phyloP scores from a whole-genome alignment of 2,113 vertebrate genomes.

The Mustelus asterias region DNA sequence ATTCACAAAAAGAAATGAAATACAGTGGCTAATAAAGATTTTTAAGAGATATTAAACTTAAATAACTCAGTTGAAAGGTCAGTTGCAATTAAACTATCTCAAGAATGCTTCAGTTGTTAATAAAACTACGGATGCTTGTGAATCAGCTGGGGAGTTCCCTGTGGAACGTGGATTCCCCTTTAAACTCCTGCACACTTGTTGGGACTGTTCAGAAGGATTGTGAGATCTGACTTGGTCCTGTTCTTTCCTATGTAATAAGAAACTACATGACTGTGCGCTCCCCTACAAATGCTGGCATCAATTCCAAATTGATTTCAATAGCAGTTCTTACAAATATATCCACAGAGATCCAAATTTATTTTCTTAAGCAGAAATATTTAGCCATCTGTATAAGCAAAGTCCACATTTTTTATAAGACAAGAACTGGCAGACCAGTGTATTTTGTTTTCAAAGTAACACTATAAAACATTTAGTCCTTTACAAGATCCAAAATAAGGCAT shows the following conservation, averaged over 20 bases:
- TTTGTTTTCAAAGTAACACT: not conserved
- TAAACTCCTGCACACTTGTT: not conserved
- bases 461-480: not conserved
- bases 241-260: not conserved
- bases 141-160: not conserved
- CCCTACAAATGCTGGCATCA: not conserved
- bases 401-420: not conserved
- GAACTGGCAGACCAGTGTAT: not conserved
- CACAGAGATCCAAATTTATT: not conserved
- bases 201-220: not conserved
- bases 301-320: not conserved
- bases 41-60: not conserved
- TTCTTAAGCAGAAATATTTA: not conserved
- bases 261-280: not conserved
- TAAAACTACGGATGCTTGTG: not conserved
- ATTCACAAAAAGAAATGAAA: not conserved
- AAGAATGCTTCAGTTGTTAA: not conserved
- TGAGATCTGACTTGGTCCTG: not conserved
- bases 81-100: not conserved
- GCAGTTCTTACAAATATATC: not conserved
- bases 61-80: not conserved
- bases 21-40: not conserved
- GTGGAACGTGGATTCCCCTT: not conserved
- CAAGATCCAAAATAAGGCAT: not conserved
- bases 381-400: not conserved